These are phyloP conservation scores for Channa argus DNA, from an alignment of 2,113 vertebrate genomes.

Conservation along the genomic window DNA sequence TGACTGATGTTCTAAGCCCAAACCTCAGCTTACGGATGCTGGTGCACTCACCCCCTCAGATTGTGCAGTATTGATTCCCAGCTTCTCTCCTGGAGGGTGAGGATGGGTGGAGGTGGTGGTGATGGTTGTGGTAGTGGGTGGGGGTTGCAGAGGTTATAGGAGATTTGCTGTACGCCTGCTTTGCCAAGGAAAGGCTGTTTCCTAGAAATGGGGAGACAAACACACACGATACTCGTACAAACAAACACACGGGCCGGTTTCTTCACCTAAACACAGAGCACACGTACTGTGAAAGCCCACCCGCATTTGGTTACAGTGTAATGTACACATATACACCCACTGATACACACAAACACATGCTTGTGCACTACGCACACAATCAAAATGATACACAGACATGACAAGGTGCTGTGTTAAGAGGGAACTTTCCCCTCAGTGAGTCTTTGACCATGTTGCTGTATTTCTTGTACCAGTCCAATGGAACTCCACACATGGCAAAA, in stretches of 20 bases:
- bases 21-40: constrained; percentile 62
- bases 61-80: constrained; percentile 64
- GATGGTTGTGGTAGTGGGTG: constrained; percentile 56
- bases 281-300: constrained; percentile 55
- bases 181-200: constrained; percentile 74
- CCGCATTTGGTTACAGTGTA: constrained; percentile 50
- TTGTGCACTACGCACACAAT: constrained; percentile 3
- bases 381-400: constrained; percentile 15
- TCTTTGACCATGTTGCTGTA: constrained; percentile 62
- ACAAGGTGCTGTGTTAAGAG: constrained; percentile 74
- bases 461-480: constrained; percentile 70
- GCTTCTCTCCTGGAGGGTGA: constrained; percentile 57
- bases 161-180: constrained; percentile 55
- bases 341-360: constrained; percentile 32
- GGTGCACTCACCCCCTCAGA: constrained; percentile 51
- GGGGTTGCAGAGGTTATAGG: constrained; percentile 61
- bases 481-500: constrained; percentile 75
- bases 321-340: constrained; percentile 31
- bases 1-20: constrained; percentile 43
- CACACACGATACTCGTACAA: constrained; percentile 47
- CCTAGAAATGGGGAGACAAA: constrained; percentile 61
- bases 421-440: constrained; percentile 72
- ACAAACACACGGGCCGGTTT: constrained; percentile 51
- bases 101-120: constrained; percentile 59
- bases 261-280: constrained; percentile 46